phyloP scores from a whole-genome alignment of 2,113 vertebrate species.

The Suncus etruscus region DNA sequence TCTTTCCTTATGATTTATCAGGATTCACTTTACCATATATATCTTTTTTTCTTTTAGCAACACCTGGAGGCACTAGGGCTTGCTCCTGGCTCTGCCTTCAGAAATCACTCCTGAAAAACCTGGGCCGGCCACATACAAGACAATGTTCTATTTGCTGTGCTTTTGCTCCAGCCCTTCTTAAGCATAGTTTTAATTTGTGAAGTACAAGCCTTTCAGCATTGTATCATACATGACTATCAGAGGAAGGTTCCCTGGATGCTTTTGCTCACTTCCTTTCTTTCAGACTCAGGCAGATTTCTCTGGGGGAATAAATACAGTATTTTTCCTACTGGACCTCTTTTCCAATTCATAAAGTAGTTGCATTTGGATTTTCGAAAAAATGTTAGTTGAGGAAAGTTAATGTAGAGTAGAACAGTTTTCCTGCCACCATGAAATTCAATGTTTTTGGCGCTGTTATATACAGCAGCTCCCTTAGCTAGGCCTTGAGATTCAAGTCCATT shows the following conservation, averaged over 20 bases:
- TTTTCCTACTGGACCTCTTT: constrained; percentile 50
- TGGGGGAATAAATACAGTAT: neutral
- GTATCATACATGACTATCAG: neutral
- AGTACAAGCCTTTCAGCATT: neutral
- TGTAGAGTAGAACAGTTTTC: constrained; percentile 93
- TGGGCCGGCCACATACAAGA: no score
- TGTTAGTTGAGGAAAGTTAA: constrained; percentile 95
- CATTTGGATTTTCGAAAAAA: constrained; percentile 96
- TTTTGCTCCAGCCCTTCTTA: neutral
- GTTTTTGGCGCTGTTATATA: constrained; percentile 95
- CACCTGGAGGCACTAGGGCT: no score
- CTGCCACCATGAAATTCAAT: constrained; percentile 93
- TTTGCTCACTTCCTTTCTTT: neutral
- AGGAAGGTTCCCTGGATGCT: neutral
- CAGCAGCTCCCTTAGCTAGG: constrained; percentile 92
- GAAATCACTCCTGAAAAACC: no score
- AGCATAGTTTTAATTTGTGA: neutral
- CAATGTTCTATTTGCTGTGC: no score
- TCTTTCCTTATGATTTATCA: neutral
- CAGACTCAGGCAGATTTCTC: neutral
- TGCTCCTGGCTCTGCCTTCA: no score
- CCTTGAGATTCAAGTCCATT: constrained; percentile 95
- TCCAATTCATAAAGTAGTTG: constrained; percentile 29
- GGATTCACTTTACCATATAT: neutral
- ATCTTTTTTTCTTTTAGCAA: no score